phyloP scores from a whole-genome alignment of 2,113 vertebrate genomes.

The Upupa epops region DNA sequence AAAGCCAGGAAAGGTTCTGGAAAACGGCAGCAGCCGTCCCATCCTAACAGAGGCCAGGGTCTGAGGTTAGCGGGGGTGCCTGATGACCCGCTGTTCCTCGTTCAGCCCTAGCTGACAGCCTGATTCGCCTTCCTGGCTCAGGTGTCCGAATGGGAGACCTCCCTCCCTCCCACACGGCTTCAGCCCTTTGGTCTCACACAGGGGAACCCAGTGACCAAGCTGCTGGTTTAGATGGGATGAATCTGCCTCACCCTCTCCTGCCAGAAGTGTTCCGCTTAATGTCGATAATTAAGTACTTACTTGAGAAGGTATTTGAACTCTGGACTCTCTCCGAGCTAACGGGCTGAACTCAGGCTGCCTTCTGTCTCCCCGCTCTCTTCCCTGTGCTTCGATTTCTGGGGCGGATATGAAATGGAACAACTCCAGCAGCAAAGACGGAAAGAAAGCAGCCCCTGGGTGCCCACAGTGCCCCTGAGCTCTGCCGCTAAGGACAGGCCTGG shows the following conservation, averaged over 20 bases:
- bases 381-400: not conserved
- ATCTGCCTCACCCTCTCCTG: not conserved
- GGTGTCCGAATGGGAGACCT: not conserved
- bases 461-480: not conserved
- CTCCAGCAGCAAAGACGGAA: not conserved
- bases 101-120: not conserved
- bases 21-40: not conserved
- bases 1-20: not conserved
- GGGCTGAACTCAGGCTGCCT: not conserved
- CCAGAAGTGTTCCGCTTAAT: not conserved
- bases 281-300: not conserved
- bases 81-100: not conserved
- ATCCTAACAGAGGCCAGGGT: not conserved
- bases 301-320: conserved; percentile 1
- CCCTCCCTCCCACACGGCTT: not conserved
- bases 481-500: not conserved
- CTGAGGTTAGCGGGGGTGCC: not conserved
- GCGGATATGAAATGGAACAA: not conserved
- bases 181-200: not conserved
- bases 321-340: not conserved
- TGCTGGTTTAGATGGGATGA: not conserved
- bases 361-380: not conserved
- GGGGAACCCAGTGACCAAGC: not conserved
- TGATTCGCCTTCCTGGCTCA: not conserved
- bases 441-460: not conserved